Base-by-base conservation (phyloP, 2,797 vertebrate genomes). In the Chelon auratus region DNA sequence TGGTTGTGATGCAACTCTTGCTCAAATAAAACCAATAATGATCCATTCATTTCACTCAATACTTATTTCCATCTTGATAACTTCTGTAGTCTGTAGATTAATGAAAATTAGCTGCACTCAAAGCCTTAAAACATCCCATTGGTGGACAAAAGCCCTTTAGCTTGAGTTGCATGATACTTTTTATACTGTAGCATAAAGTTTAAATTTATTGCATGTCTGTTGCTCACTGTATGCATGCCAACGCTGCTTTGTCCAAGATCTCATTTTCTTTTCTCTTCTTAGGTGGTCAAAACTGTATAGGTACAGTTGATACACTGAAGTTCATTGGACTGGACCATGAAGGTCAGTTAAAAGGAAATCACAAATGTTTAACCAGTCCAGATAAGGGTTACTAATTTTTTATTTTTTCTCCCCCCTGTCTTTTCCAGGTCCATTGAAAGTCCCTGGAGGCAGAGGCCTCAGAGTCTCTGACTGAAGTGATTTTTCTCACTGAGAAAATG, bases 1-100 rank as follows among this genome's bases (percentile, higher is more conserved):
- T 92, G 86, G 87, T 86, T 93, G 88, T 91, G 87, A 92, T 93
- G 91, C 93, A 93, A 94, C 90, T 94, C 89, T 90, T 92, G 91
- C 90, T 93, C 86, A 86, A 92, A 92, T 83, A 90, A 87, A 91
- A 87, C 71, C 56, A 72, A 86, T 47, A 87, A 86, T 90, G 85
- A 58, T 84, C 82, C 77, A 87, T 81, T 87, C 70, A 90, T 91
- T 88, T 89, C 85, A 91, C 83, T 80, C 81, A 88, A 92, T 92
- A 90, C 80, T 81, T 87, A 80, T 87, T 89, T 80, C 79, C 79
- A 90, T 86, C 82, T 78, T 85, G 75, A 62, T 78, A 77, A 87
- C 87, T 76, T 90, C 73, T 91, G 68, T 87, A 89, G 83, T 87
- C 60, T 87, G 67, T 87, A 90, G 84, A 84, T 85, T 71, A 77